Base-by-base conservation (phyloP, 2,797 vertebrate species). In the Rhynchonycteris naso region DNA sequence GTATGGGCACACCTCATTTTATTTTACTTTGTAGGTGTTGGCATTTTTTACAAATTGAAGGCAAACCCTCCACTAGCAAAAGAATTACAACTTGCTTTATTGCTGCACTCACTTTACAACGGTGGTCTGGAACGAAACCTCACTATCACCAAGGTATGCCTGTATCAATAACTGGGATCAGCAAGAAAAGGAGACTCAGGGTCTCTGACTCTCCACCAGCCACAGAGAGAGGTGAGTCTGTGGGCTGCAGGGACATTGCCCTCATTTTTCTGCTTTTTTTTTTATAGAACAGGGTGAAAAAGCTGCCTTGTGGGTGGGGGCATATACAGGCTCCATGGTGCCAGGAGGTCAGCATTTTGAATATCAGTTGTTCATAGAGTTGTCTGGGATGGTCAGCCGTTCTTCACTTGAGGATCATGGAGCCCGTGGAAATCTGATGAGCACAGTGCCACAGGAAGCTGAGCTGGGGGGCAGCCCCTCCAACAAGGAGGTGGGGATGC, bases 161-260 rank as follows among this genome's bases (percentile, higher is more conserved):
- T 78, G 3, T 22, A 10, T 9, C 5, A 15, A 81, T 6, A 47
- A 38, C 28, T 43, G 69, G 69, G 15, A 50, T 56, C 43, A 26
- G 61, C 33, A 8, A 72, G 10, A 19, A 56, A 30, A 28, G n/a
- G 63, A 21, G 9, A 33, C 12, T 0, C 8, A 1, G 4, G 0
- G 6, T 61, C 15, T 72, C 35, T 28, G 21, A 30, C 82, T 47
- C 50, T 28, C 38, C 52, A 19, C 38, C 10, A 10, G 38, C 75
- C 30, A 12, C 47, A 30, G 26, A 58, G 9, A 13, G 1, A 18
- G 54, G n/a, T 30, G 18, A 90, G 28, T 56, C 58, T 72, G 1
- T 0, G 1, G 14, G n/a, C 58, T 4, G 22, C 2, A 78, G 28
- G 22, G 22, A 65, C 19, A 14, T 15, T 21, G 28, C 38, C 10